Conservation (phyloP, 2,797 vertebrate genomes). For the Paratrypauchen microcephalus region DNA sequence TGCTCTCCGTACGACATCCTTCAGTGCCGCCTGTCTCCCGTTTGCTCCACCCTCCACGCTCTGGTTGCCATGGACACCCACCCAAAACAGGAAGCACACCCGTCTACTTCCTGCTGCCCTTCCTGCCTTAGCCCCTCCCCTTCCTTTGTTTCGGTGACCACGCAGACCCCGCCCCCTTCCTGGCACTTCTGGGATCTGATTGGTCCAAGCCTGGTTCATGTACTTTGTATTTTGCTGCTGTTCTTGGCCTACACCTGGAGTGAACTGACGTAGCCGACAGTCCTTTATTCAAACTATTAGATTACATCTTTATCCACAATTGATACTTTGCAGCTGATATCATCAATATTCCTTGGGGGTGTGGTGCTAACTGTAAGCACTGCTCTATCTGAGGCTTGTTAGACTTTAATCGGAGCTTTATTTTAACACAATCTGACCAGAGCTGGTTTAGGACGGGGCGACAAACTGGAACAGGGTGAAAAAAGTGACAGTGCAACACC, state of each 20-base stretch:
- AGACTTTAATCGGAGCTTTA: too few relatives aligned
- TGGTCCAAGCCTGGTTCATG: slow-evolving; percentile 90
- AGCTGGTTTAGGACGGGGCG: too few relatives aligned
- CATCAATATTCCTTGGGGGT: too few relatives aligned
- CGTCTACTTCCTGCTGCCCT: slow-evolving; percentile 17
- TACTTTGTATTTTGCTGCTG: slow-evolving; percentile 89
- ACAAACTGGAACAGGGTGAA: too few relatives aligned
- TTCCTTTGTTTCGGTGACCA: slow-evolving; percentile 66
- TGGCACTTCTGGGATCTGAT: slow-evolving; percentile 92
- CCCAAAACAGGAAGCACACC: slow-evolving; percentile 46
- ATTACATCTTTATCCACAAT: too few relatives aligned
- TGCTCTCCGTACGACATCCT: slow-evolving; percentile 95
- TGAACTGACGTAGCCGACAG: slow-evolving; percentile 79
- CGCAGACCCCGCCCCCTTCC: slow-evolving; percentile 84
- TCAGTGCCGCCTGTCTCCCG: slow-evolving; percentile 87
- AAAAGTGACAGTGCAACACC: too few relatives aligned
- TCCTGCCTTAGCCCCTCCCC: slow-evolving; percentile 39
- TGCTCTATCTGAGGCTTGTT: too few relatives aligned
- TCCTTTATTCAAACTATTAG: too few relatives aligned
- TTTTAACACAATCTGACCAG: too few relatives aligned
- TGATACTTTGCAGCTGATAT: too few relatives aligned
- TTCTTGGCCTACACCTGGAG: slow-evolving; percentile 91
- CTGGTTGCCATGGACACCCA: slow-evolving; percentile 84
- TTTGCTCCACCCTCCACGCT: slow-evolving; percentile 83
- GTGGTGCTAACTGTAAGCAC: too few relatives aligned